phyloP scores from a whole-genome alignment of 2,113 vertebrate genomes.

The Malurus alboscapulatus region DNA sequence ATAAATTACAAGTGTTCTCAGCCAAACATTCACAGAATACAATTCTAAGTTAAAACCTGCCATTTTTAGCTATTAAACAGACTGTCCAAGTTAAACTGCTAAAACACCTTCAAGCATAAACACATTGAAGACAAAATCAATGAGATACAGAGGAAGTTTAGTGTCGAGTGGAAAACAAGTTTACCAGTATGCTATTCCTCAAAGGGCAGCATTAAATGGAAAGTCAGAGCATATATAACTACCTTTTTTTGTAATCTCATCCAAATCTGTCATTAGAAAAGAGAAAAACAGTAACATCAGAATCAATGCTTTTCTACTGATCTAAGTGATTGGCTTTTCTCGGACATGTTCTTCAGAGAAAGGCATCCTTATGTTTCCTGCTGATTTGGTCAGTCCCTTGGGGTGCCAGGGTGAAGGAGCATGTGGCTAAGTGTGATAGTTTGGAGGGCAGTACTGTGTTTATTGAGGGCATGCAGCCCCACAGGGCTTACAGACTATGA shows the following conservation, averaged over 20 bases:
- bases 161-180: neutral
- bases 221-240: neutral
- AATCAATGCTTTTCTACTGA: neutral
- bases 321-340: neutral
- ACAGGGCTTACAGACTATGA: neutral
- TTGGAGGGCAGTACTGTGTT: neutral
- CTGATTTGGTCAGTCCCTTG: neutral
- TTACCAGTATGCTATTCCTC: neutral
- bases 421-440: fast-evolving
- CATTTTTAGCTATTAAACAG: neutral
- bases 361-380: neutral
- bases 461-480: neutral
- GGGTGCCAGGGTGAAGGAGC: neutral
- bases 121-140: neutral
- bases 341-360: neutral
- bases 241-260: neutral
- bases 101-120: neutral
- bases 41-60: neutral
- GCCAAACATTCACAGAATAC: neutral
- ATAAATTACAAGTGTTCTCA: neutral
- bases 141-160: neutral
- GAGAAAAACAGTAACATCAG: neutral
- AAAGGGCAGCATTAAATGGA: neutral
- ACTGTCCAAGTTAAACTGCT: neutral
- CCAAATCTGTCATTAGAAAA: neutral